Base-by-base conservation (phyloP, 2,797 vertebrate species). In the Phoeniculus purpureus region DNA sequence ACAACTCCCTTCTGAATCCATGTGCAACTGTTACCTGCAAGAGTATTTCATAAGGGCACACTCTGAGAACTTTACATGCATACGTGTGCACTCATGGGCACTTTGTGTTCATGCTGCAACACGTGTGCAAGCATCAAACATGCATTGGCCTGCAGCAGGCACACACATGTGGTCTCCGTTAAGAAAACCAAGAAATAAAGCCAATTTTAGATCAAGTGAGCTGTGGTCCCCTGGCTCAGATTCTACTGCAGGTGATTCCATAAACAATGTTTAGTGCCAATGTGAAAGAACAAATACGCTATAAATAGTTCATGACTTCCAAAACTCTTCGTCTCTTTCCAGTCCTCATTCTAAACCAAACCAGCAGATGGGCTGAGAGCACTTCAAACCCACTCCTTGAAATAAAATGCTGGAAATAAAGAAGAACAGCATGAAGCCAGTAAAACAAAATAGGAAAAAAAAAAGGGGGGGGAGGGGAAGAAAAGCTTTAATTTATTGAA, bases 131-230 rank as follows among this genome's bases (percentile, higher is more conserved):
- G 73, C 59, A 92, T 47, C 87, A 84, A 94, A 90, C 78, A 61
- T 2, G 6, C 62, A 3, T 55, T 81, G 68, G 86, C 40, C 50
- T 0, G 1, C 65, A 73, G 73, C 81, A 93, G 81, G 85, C 79
- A 58, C 50, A 70, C 83, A 92, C 94, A 95, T 90, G 84, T 95
- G 94, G 81, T 94, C 34, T 85, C 79, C 85, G 93, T 96, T 96
- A 96, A 95, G 76, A 89, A 95, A 92, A 16, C 7, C 79, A 89
- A 90, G 88, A 92, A 94, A 94, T 87, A 92, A 94, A 96, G 90
- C 84, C 95, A 94, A 90, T 95, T 96, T 95, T 96, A 94, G 94
- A 94, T 96, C 95, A 95, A 96, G 92, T 94, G 89, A 94, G 84
- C 88, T 94, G 86, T 82, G 79, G 86, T 95, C 88, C 84, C 90